Conservation (phyloP, 2,888 invertebrate species). For the Andrena fulva region DNA sequence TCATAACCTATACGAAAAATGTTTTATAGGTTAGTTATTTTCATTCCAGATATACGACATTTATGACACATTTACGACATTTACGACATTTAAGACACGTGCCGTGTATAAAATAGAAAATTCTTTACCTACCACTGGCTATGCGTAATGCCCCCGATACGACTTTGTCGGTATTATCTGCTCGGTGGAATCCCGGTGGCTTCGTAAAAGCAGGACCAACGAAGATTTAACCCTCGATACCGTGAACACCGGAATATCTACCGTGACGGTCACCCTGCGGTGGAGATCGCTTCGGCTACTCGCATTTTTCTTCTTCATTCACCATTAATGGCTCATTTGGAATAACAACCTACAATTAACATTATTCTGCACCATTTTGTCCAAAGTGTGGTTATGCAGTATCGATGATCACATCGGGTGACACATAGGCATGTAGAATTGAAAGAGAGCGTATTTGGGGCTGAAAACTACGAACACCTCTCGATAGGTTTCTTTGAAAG, state of each 20-base stretch:
- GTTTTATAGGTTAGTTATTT: too few relatives aligned
- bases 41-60: too few relatives aligned
- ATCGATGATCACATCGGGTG: not conserved
- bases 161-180: slow-evolving; percentile 64
- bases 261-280: slow-evolving; percentile 33
- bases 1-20: too few relatives aligned
- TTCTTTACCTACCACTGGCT: too few relatives aligned
- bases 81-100: too few relatives aligned
- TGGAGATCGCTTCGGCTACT: slow-evolving; percentile 9
- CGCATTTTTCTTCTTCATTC: not conserved
- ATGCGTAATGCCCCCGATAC: slow-evolving; percentile 56
- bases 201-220: slow-evolving; percentile 42
- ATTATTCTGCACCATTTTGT: slow-evolving; percentile 12
- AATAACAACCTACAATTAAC: slow-evolving; percentile 40
- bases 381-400: too few relatives aligned
- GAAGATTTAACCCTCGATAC: slow-evolving; percentile 56
- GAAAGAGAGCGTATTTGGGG: too few relatives aligned
- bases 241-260: slow-evolving; percentile 48
- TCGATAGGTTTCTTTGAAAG: too few relatives aligned
- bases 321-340: slow-evolving; percentile 42
- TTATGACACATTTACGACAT: too few relatives aligned
- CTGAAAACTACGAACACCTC: too few relatives aligned
- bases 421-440: too few relatives aligned
- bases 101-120: too few relatives aligned
- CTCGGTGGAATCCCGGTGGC: slow-evolving; percentile 8